Evolutionary conservation across 92 coral and sea anemone genomes (phyloP).

Genomic region (Epizoanthus illoricatus): DNA sequence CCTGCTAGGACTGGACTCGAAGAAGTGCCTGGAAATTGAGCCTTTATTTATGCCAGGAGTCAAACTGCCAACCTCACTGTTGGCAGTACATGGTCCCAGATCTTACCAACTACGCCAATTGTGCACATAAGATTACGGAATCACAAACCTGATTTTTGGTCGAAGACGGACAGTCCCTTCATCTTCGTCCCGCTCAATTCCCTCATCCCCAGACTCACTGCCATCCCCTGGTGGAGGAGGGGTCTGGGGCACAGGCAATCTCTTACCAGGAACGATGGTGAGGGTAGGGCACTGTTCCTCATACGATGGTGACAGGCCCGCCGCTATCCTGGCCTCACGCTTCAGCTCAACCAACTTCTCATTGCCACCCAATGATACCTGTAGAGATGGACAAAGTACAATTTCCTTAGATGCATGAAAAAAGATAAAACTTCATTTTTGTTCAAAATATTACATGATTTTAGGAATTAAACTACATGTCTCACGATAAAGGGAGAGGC

Average conservation of each 20-base stretch:
- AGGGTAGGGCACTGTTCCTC: slow-evolving; percentile 72
- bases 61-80: no score
- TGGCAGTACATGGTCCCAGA: no score
- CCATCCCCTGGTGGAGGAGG: slow-evolving; percentile 59
- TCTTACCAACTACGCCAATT: no score
- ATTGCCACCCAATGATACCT: slow-evolving; percentile 89
- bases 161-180: slow-evolving; percentile 41
- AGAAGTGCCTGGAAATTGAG: no score
- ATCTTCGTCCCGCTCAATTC: slow-evolving; percentile 36
- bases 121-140: not conserved
- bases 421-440: no score
- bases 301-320: slow-evolving; percentile 82
- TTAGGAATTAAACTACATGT: no score
- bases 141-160: slow-evolving; percentile 33
- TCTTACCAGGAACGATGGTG: slow-evolving; percentile 41
- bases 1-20: no score
- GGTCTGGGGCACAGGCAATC: slow-evolving; percentile 66
- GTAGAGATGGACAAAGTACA: not conserved
- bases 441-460: no score
- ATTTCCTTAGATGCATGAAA: not conserved
- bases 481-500: no score
- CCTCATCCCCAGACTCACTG: slow-evolving; percentile 37
- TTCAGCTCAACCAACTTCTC: slow-evolving; percentile 71
- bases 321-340: slow-evolving; percentile 67
- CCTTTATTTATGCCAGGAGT: no score